A percentile compares a stretch with the other conserved stretches of the same genome.
Evolutionary conservation across 2,113 vertebrate species (phyloP).

Genomic region (Brachypteracias leptosomus): DNA sequence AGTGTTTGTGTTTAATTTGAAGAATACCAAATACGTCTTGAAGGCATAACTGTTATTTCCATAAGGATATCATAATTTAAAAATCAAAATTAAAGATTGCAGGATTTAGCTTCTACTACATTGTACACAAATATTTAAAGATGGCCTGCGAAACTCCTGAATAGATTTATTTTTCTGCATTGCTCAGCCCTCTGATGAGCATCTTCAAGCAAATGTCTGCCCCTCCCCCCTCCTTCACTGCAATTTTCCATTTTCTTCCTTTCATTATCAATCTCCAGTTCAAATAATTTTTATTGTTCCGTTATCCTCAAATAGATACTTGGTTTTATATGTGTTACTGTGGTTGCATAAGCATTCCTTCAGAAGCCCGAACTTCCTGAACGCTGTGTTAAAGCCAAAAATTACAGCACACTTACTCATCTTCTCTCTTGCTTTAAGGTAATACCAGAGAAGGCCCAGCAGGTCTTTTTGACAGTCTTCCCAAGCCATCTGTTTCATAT

Average conservation of each 20-base stretch:
- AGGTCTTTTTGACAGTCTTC: conserved; percentile 23
- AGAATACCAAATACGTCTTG: background rate
- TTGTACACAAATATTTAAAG: background rate
- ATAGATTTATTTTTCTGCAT: background rate
- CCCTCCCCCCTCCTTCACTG: background rate
- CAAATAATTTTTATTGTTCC: background rate
- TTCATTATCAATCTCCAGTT: background rate
- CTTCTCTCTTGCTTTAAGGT: conserved; percentile 11
- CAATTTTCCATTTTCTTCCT: background rate
- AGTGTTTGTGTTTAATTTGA: background rate
- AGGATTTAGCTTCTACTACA: background rate
- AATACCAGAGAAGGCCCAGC: conserved; percentile 42
- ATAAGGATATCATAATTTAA: background rate
- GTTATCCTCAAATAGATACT: background rate
- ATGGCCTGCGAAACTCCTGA: background rate
- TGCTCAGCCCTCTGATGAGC: background rate
- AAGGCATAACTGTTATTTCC: background rate
- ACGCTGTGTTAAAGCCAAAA: background rate
- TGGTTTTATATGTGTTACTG: background rate
- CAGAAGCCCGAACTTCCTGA: background rate
- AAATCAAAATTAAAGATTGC: background rate
- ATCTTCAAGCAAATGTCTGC: background rate
- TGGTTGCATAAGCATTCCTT: background rate
- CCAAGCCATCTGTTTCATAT: conserved; percentile 40
- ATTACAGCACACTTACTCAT: conserved; percentile 31